phyloP scores from a whole-genome alignment of 2,797 vertebrate species.

The Parotocinclus haroldoi region DNA sequence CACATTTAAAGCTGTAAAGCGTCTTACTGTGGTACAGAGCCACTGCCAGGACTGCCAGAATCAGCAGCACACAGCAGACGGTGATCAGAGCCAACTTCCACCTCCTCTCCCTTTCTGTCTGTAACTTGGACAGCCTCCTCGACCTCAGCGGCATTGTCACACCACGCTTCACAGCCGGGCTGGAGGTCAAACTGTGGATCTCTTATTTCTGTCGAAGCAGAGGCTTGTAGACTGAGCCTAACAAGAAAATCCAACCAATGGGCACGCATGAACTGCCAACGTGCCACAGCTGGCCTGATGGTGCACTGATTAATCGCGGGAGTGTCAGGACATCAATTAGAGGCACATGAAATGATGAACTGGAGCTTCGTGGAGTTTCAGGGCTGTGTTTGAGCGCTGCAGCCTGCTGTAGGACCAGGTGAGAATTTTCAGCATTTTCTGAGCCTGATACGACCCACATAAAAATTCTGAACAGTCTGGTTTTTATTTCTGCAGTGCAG shows the following conservation, averaged over 20 bases:
- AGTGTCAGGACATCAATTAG: not conserved
- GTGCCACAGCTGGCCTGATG: conserved; percentile 28
- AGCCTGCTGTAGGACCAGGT: not conserved
- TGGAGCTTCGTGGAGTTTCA: not conserved
- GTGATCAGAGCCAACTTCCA: conserved; percentile 19
- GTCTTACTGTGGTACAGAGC: conserved; percentile 44
- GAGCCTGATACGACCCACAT: too few relatives aligned
- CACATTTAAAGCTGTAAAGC: not conserved
- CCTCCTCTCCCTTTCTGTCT: conserved; percentile 17
- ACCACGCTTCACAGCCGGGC: too few relatives aligned
- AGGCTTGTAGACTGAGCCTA: not conserved
- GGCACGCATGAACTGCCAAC: not conserved
- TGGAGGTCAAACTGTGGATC: too few relatives aligned
- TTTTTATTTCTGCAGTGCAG: too few relatives aligned
- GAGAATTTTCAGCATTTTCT: too few relatives aligned
- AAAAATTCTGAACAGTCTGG: too few relatives aligned
- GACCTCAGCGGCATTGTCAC: conserved; percentile 17
- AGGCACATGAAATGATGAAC: not conserved
- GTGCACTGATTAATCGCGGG: conserved; percentile 1
- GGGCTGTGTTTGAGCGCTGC: not conserved
- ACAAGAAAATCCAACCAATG: not conserved
- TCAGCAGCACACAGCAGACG: conserved; percentile 31
- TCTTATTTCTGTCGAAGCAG: too few relatives aligned
- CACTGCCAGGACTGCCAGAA: conserved; percentile 26
- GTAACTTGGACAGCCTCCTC: conserved; percentile 36